A percentile compares a stretch with the other conserved stretches of the same genome.
phyloP scores from a whole-genome alignment of 2,888 invertebrate species.

The Epirrita christyi region DNA sequence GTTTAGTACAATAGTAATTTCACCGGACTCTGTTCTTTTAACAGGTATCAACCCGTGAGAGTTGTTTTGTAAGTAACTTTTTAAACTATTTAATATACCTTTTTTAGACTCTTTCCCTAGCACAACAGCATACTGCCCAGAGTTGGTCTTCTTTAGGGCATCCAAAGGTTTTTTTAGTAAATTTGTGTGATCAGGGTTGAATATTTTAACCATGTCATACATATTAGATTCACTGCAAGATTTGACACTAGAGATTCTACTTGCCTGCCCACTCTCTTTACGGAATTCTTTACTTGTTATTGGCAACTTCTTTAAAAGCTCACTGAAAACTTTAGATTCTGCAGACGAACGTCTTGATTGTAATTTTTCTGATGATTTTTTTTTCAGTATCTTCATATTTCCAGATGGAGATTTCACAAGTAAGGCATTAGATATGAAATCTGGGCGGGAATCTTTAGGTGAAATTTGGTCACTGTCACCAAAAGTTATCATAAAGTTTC shows the following conservation, averaged over 20 bases:
- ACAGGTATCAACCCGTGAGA: slow-evolving; percentile 50
- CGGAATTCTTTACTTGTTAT: slow-evolving; percentile 26
- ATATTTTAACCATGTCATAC: slow-evolving; percentile 44
- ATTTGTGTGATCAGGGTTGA: slow-evolving; percentile 39
- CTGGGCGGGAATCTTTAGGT: not conserved
- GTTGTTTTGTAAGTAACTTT: slow-evolving; percentile 47
- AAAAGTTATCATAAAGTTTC: slow-evolving; percentile 51
- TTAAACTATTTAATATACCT: slow-evolving; percentile 55
- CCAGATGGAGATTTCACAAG: slow-evolving; percentile 57
- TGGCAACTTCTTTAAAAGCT: slow-evolving; percentile 44
- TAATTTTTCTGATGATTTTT: slow-evolving; percentile 2
- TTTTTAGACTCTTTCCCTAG: slow-evolving; percentile 59
- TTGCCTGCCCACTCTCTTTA: slow-evolving; percentile 20
- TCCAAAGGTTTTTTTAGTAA: slow-evolving; percentile 41
- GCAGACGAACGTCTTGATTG: not conserved
- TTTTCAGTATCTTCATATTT: slow-evolving; percentile 54
- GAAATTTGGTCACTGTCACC: slow-evolving; percentile 32
- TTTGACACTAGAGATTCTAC: slow-evolving; percentile 35
- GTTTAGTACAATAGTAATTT: slow-evolving; percentile 53
- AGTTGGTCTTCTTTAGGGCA: slow-evolving; percentile 49
- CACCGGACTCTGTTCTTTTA: slow-evolving; percentile 50
- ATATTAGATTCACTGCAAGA: slow-evolving; percentile 55
- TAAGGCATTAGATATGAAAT: slow-evolving; percentile 47
- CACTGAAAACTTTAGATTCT: slow-evolving; percentile 39
- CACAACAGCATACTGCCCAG: slow-evolving; percentile 56